These are phyloP conservation scores for Casuarius casuarius DNA, from an alignment of 2,113 vertebrate genomes.

Conservation along the genomic window DNA sequence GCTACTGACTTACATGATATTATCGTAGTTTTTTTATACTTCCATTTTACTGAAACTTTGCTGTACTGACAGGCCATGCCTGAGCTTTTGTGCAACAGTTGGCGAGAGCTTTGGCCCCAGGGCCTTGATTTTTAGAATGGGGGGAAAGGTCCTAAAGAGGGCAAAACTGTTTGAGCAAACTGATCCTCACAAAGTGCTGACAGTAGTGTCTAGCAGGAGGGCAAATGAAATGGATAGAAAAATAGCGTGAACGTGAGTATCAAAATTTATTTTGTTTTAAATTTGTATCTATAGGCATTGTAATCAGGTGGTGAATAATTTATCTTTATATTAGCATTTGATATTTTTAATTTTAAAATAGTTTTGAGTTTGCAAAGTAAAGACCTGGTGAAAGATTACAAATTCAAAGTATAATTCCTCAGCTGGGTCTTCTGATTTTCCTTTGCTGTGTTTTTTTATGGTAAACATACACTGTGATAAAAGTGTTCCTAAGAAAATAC, in stretches of 20 bases:
- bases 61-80: background rate
- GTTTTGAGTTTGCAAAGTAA: background rate
- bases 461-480: background rate
- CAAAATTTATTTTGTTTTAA: background rate
- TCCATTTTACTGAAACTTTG: background rate
- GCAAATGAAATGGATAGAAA: background rate
- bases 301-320: background rate
- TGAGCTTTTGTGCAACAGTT: background rate
- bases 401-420: background rate
- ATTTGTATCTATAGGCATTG: background rate
- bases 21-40: background rate
- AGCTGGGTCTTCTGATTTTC: background rate
- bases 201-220: background rate
- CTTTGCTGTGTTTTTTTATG: background rate
- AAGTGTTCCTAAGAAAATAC: background rate
- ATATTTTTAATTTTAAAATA: background rate
- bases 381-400: background rate
- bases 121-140: constrained; percentile 71
- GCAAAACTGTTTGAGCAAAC: background rate
- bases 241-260: constrained; percentile 24
- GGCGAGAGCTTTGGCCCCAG: background rate
- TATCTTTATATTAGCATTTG: background rate
- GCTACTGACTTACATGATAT: background rate
- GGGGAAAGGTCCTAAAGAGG: constrained; percentile 55
- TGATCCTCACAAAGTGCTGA: constrained; percentile 22